Conservation (phyloP, 2,797 vertebrate genomes). For the Linurgus olivaceus region DNA sequence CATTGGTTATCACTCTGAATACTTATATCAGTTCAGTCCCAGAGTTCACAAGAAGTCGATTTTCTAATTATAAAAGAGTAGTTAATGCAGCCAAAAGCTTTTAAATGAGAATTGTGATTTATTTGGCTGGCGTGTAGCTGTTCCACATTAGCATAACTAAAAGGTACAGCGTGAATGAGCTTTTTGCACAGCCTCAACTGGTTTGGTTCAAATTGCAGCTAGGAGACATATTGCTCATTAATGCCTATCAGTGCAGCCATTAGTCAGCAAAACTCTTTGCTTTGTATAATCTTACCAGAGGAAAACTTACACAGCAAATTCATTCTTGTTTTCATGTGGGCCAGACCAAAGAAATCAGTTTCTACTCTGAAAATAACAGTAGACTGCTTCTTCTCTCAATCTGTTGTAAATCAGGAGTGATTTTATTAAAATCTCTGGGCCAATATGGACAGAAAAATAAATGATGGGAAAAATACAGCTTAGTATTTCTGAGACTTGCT, state of each 20-base stretch:
- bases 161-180: conserved; percentile 42
- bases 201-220: conserved; percentile 45
- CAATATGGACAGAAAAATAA: neutral
- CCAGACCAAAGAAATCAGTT: neutral
- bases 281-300: conserved; percentile 30
- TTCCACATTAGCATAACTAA: conserved; percentile 74
- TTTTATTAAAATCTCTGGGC: neutral
- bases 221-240: conserved; percentile 64
- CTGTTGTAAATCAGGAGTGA: neutral
- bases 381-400: neutral
- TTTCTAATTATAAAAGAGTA: conserved; percentile 74
- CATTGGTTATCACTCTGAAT: conserved; percentile 38
- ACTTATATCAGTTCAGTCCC: conserved; percentile 21
- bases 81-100: conserved; percentile 70
- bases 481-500: neutral
- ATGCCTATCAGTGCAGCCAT: conserved; percentile 60
- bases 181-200: conserved; percentile 49
- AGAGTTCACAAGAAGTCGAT: conserved; percentile 64
- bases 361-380: conserved; percentile 4
- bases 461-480: neutral
- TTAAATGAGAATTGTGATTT: conserved; percentile 73
- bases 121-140: conserved; percentile 45
- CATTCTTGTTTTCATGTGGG: neutral
- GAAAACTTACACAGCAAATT: conserved; percentile 44
- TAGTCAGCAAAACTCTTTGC: conserved; percentile 56